phyloP scores from a whole-genome alignment of 2,888 invertebrate species.

The Alviniconcha strummeri region DNA sequence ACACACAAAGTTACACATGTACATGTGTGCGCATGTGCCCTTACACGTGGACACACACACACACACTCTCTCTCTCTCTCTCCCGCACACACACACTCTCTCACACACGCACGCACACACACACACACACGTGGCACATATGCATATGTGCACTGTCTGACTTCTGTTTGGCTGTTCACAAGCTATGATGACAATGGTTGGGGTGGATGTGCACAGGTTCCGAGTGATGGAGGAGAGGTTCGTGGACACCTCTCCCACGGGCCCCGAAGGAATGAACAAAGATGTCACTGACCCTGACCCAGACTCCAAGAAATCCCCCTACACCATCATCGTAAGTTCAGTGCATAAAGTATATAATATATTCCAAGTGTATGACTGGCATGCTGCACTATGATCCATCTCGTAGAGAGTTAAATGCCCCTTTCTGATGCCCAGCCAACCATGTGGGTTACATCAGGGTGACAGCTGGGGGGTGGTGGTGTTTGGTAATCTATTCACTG shows the following conservation, averaged over 20 bases:
- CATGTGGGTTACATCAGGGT: neutral
- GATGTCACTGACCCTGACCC: conserved; percentile 74
- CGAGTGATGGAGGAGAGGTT: conserved; percentile 92
- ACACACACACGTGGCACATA: no score
- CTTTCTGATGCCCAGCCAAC: neutral
- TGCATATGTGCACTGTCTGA: no score
- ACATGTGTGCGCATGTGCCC: no score
- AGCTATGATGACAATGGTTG: no score
- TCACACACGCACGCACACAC: no score
- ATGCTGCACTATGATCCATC: neutral
- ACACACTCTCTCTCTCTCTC: no score
- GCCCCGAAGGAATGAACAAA: conserved; percentile 74
- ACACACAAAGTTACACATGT: no score
- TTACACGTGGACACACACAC: no score
- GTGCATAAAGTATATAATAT: no score
- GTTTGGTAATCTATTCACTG: neutral
- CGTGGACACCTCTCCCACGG: conserved; percentile 89
- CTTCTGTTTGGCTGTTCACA: no score
- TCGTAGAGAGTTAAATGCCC: neutral
- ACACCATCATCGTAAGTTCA: conserved; percentile 78
- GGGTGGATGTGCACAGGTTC: conserved; percentile 79
- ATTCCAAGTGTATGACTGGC: neutral
- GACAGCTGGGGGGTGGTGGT: neutral
- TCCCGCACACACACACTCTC: no score
- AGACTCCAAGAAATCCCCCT: conserved; percentile 79